Conservation (phyloP, 35 echinoderm and acorn worm genomes). For the Apostichopus japonicus region DNA sequence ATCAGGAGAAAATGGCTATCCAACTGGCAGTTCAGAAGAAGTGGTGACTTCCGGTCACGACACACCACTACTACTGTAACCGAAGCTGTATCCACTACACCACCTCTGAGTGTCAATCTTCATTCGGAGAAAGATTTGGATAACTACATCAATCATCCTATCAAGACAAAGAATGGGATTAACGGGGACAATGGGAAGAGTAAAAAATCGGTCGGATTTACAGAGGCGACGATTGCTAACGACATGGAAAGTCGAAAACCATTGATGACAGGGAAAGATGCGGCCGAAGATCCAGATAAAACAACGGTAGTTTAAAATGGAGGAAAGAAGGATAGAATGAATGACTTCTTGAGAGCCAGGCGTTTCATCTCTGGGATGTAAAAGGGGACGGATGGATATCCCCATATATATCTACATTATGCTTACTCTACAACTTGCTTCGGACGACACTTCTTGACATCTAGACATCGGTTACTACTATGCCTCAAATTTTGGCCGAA, state of each 20-base stretch:
- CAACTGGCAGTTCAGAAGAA: slow-evolving; percentile 47
- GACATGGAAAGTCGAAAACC: slow-evolving; percentile 38
- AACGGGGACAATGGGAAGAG: slow-evolving; percentile 24
- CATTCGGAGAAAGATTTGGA: slow-evolving; percentile 45
- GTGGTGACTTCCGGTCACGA: slow-evolving; percentile 35
- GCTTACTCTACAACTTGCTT: too few species aligned
- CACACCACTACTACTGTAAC: slow-evolving; percentile 38
- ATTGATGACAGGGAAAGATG: slow-evolving; percentile 16
- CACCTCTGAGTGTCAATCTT: slow-evolving; percentile 32
- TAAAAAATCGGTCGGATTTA: slow-evolving; percentile 42
- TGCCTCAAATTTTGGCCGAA: too few species aligned
- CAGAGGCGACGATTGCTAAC: slow-evolving; percentile 1
- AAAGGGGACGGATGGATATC: too few species aligned
- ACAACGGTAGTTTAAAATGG: slow-evolving; percentile 31
- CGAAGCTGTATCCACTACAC: slow-evolving; percentile 45
- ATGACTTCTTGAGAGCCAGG: too few species aligned
- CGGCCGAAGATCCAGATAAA: slow-evolving; percentile 12
- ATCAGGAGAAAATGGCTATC: slow-evolving; percentile 56
- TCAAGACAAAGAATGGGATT: slow-evolving; percentile 20
- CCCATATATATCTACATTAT: too few species aligned
- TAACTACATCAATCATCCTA: slow-evolving; percentile 31
- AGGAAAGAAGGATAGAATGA: neutral
- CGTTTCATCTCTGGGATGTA: too few species aligned
- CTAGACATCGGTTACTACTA: too few species aligned
- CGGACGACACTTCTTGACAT: too few species aligned